A percentile compares a stretch with the other conserved stretches of the same genome.
These are phyloP conservation scores for Himalopsyche anomala DNA, from an alignment of 2,888 invertebrate species.

Conservation along the genomic window DNA sequence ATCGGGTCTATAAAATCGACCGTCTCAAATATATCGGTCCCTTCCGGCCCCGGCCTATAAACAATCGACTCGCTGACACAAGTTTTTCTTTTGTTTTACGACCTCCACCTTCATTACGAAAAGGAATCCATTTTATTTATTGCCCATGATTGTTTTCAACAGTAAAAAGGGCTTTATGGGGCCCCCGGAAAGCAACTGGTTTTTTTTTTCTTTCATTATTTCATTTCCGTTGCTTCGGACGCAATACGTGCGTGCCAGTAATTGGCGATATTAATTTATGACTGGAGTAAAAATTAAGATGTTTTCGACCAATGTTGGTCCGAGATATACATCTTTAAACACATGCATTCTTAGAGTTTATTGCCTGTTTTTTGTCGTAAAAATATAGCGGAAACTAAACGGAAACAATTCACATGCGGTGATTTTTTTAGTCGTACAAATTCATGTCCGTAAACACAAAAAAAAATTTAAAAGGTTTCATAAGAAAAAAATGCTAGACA, in stretches of 20 bases:
- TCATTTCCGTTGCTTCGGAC: slow-evolving; percentile 18
- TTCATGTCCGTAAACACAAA: no score
- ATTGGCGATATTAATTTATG: slow-evolving; percentile 30
- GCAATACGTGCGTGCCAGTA: slow-evolving; percentile 26
- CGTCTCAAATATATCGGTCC: slow-evolving; percentile 37
- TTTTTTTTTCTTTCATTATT: slow-evolving; percentile 34
- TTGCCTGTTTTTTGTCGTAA: not conserved
- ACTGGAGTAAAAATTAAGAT: slow-evolving; percentile 27
- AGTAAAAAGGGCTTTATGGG: slow-evolving; percentile 54
- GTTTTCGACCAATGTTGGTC: slow-evolving; percentile 8
- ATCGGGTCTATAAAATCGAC: slow-evolving; percentile 50
- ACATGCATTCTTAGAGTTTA: not conserved
- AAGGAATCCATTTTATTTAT: slow-evolving; percentile 56
- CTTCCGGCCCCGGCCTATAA: slow-evolving; percentile 49
- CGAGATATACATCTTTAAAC: slow-evolving; percentile 7
- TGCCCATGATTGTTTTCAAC: slow-evolving; percentile 59
- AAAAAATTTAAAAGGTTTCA: no score
- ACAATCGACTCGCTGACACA: slow-evolving; percentile 52
- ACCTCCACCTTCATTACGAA: slow-evolving; percentile 56
- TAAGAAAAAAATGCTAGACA: no score
- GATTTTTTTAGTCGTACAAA: no score
- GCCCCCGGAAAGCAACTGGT: slow-evolving; percentile 52
- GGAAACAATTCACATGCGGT: not conserved
- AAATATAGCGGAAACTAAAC: not conserved
- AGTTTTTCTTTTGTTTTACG: slow-evolving; percentile 59